phyloP scores from a whole-genome alignment of 2,888 invertebrate species.

The Drosophila silvestris region DNA sequence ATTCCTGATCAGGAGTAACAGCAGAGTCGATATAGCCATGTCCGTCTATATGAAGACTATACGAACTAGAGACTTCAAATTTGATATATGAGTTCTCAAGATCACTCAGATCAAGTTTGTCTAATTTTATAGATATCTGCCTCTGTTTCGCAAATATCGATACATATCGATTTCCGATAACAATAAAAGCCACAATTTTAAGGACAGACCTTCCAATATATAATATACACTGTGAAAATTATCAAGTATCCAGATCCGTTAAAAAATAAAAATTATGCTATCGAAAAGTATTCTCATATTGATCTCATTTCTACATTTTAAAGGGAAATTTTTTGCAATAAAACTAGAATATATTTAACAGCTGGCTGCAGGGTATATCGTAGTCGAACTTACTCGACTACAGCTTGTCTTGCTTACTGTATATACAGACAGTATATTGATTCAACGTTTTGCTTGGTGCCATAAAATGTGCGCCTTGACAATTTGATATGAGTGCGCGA shows the following conservation, averaged over 20 bases:
- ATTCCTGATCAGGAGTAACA: not conserved
- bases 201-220: not conserved
- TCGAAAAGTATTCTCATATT: not conserved
- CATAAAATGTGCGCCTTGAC: constrained; percentile 67
- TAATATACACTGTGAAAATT: not conserved
- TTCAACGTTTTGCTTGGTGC: constrained; percentile 42
- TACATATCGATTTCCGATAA: not conserved
- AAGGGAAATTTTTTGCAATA: not conserved
- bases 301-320: not conserved
- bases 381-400: not conserved
- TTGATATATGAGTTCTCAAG: not conserved
- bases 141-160: not conserved
- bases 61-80: not conserved
- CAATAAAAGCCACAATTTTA: not conserved
- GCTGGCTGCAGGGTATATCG: not conserved
- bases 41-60: not conserved
- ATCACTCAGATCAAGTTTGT: not conserved
- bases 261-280: too few relatives aligned
- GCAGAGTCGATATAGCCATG: not conserved
- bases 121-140: not conserved
- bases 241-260: too few relatives aligned
- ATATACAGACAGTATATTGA: constrained; percentile 54
- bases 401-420: not conserved
- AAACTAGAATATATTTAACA: not conserved
- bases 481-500: constrained; percentile 47